These are phyloP conservation scores for Catagonus wagneri DNA, from an alignment of 2,113 vertebrate genomes.

Conservation along the genomic window DNA sequence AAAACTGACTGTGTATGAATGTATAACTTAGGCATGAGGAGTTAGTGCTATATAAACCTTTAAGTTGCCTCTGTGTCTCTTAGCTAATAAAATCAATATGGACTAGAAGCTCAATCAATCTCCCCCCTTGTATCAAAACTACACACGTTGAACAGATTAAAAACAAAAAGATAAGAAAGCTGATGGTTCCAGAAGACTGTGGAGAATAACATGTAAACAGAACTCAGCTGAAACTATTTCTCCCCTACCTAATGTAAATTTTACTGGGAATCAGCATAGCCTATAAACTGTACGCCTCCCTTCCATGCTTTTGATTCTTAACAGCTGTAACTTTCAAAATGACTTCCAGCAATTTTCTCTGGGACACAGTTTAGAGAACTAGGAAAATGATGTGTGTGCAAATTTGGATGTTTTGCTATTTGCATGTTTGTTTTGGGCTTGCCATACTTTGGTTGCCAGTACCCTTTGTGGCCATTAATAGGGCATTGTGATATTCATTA, in stretches of 20 bases:
- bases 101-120: background rate
- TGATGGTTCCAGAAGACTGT: background rate
- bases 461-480: background rate
- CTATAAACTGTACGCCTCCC: background rate
- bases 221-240: background rate
- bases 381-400: background rate
- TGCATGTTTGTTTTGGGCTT: background rate
- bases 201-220: background rate
- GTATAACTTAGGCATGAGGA: background rate
- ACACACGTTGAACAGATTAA: background rate
- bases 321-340: slow-evolving; percentile 37
- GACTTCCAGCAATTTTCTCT: background rate
- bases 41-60: background rate
- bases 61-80: background rate
- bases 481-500: background rate
- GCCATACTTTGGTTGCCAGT: background rate
- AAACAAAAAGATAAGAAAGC: slow-evolving; percentile 39
- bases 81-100: slow-evolving; percentile 12
- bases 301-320: slow-evolving; percentile 43
- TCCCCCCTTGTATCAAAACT: background rate
- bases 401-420: background rate
- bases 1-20: background rate
- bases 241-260: background rate
- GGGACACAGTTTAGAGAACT: background rate
- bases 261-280: slow-evolving; percentile 23